phyloP scores from a whole-genome alignment of 2,113 vertebrate species.

The Gambusia holbrooki region DNA sequence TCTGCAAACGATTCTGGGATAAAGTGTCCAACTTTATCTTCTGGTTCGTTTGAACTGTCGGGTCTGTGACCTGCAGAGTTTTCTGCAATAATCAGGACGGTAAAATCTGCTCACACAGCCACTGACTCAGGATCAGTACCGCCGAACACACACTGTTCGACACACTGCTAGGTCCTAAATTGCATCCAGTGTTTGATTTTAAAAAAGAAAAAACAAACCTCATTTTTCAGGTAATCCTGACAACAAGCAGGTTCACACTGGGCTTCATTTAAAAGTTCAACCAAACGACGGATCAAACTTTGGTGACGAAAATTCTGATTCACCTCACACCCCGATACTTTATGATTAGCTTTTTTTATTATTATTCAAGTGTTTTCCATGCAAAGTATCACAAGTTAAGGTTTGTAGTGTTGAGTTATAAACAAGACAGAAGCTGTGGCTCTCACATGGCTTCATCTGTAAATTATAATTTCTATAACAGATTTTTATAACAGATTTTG shows the following conservation, averaged over 20 bases:
- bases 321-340: background rate
- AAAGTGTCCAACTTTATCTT: background rate
- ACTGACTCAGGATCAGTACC: conserved; percentile 58
- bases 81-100: background rate
- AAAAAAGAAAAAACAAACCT: background rate
- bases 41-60: background rate
- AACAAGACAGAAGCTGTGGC: background rate
- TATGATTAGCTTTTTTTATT: too few relatives aligned
- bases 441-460: background rate
- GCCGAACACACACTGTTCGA: conserved; percentile 26
- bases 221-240: conserved; percentile 17
- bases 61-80: background rate
- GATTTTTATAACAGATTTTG: background rate
- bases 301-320: too few relatives aligned
- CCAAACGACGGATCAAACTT: too few relatives aligned
- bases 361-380: too few relatives aligned
- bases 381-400: background rate
- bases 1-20: background rate
- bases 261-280: background rate
- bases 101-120: conserved; percentile 9
- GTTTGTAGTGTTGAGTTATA: background rate
- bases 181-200: conserved; percentile 35
- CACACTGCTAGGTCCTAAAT: conserved; percentile 53
- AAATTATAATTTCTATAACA: background rate
- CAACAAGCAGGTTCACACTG: conserved; percentile 4